Evolutionary conservation across 2,113 vertebrate species (phyloP).

Genomic region (Calidris pugnax): DNA sequence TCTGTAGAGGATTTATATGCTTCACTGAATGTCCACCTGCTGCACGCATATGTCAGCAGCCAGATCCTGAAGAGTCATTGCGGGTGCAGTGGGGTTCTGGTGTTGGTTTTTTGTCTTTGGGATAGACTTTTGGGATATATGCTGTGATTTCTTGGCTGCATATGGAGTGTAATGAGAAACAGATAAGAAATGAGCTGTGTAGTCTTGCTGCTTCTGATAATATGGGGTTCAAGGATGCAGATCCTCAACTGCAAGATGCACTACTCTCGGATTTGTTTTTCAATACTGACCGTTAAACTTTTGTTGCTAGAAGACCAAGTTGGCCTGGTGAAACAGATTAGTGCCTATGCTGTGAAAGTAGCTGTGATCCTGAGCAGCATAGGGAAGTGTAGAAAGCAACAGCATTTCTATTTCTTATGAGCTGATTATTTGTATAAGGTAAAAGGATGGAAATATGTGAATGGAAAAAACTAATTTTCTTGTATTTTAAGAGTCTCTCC

Average conservation of each 20-base stretch:
- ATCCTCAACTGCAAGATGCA: not conserved
- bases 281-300: not conserved
- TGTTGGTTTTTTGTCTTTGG: not conserved
- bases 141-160: not conserved
- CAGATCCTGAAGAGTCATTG: not conserved
- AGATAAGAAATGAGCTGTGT: not conserved
- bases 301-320: not conserved
- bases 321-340: not conserved
- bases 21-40: constrained; percentile 4
- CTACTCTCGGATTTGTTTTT: not conserved
- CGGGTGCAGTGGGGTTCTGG: not conserved
- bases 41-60: not conserved
- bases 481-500: not conserved
- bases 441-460: not conserved
- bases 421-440: not conserved
- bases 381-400: not conserved
- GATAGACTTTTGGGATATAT: not conserved
- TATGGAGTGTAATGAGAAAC: not conserved
- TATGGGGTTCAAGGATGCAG: not conserved
- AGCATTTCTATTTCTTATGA: not conserved
- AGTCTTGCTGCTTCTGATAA: not conserved
- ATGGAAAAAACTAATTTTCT: not conserved
- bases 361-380: not conserved
- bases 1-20: not conserved
- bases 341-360: not conserved